Evolutionary conservation across 2,113 vertebrate species (phyloP).

Genomic region (Prochilodus magdalenae): DNA sequence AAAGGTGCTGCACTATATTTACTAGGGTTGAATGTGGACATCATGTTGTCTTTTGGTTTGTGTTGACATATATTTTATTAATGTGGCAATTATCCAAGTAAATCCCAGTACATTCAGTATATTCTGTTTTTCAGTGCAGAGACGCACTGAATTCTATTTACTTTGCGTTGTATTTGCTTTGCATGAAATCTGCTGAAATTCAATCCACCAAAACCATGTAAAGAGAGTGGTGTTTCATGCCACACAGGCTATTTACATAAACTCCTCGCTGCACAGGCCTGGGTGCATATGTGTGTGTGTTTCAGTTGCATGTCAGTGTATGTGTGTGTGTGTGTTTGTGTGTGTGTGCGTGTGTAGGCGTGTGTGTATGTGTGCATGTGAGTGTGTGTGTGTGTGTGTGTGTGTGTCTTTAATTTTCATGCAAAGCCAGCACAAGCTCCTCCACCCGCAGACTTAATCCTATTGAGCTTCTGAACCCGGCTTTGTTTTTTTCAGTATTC

Average conservation of each 20-base stretch:
- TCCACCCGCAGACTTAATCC: conserved; percentile 24
- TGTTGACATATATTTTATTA: too few species aligned
- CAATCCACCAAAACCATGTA: background rate
- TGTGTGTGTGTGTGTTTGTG: background rate
- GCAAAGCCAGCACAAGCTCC: conserved; percentile 28
- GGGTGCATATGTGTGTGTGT: background rate
- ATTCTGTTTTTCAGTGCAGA: background rate
- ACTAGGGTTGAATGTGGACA: too few species aligned
- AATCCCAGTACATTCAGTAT: background rate
- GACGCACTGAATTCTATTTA: background rate
- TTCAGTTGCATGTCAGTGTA: too few species aligned
- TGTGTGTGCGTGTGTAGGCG: conserved; percentile 17
- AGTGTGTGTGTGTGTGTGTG: conserved; percentile 5
- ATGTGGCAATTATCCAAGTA: too few species aligned
- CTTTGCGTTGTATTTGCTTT: conserved; percentile 6
- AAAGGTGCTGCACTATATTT: too few species aligned
- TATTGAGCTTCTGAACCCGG: conserved; percentile 1
- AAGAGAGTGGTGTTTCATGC: background rate
- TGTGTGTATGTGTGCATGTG: background rate
- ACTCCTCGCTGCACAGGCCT: background rate
- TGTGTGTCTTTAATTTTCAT: conserved; percentile 29
- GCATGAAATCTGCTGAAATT: background rate
- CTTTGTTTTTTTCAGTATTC: conserved; percentile 31
- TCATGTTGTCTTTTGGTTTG: too few species aligned
- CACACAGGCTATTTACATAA: background rate